Percentiles rank a stretch among this genome's conserved stretches.
phyloP scores from a whole-genome alignment of 2,888 invertebrate species.

The Caenorhabditis sp. region DNA sequence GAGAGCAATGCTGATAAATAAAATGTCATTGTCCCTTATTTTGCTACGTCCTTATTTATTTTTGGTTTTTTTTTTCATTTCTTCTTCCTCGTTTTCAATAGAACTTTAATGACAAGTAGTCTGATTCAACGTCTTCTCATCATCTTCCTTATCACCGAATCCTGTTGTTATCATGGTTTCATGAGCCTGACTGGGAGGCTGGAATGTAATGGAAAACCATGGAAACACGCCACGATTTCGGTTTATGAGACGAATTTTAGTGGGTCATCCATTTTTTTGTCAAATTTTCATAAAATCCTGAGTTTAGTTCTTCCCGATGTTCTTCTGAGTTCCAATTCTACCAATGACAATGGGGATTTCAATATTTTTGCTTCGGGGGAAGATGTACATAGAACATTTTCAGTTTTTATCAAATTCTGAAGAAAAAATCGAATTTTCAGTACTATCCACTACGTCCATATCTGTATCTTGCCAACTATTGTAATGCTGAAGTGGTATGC shows the following conservation, averaged over 20 bases:
- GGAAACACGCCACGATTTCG: conserved; percentile 12
- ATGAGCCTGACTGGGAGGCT: background rate
- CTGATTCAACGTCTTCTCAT: no score
- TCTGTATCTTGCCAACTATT: conserved; percentile 28
- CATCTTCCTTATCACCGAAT: background rate
- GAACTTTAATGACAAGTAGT: no score
- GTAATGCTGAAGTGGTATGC: conserved; percentile 12
- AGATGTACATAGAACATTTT: background rate
- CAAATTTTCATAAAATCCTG: no score
- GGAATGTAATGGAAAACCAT: conserved; percentile 21
- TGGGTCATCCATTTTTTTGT: conserved; percentile 1
- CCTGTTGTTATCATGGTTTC: conserved; percentile 1
- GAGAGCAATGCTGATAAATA: no score
- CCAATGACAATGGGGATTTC: conserved; percentile 8
- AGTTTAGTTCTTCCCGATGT: conserved; percentile 17
- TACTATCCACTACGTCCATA: conserved; percentile 26
- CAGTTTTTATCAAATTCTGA: no score
- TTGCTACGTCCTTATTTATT: no score
- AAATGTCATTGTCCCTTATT: no score
- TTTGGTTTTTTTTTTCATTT: no score
- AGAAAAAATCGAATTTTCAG: conserved; percentile 21
- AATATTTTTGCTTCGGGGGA: background rate
- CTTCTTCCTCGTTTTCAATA: no score
- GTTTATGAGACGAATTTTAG: conserved; percentile 25
- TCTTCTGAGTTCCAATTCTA: background rate